Evolutionary conservation across 2,113 vertebrate genomes (phyloP).

Genomic region (Phoenicopterus ruber): DNA sequence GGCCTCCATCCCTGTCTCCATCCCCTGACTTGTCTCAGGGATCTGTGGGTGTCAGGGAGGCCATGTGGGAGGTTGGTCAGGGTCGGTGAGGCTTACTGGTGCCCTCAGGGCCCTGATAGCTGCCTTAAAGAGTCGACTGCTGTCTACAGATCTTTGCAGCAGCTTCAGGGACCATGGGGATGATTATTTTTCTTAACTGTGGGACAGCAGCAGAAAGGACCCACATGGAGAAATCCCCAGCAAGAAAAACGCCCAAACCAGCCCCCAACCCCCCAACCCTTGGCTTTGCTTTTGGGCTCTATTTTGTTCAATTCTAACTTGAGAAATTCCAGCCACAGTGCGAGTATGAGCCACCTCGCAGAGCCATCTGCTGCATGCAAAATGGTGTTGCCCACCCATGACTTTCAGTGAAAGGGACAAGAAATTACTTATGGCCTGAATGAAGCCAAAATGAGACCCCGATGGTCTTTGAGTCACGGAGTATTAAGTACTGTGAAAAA

Average conservation of each 20-base stretch:
- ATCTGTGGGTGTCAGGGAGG: background rate
- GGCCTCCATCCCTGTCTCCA: background rate
- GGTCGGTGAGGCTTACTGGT: background rate
- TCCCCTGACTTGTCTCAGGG: background rate
- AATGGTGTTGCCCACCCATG: background rate
- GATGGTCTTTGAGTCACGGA: background rate
- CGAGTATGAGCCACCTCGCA: fast-evolving
- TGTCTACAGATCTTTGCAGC: background rate
- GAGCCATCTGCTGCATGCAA: background rate
- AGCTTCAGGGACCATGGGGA: background rate
- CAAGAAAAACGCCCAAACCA: background rate
- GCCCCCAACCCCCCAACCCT: background rate
- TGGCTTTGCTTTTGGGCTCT: background rate
- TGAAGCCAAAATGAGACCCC: background rate
- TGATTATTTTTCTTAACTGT: background rate
- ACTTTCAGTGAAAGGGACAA: background rate
- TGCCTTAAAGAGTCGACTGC: background rate
- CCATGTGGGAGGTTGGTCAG: background rate
- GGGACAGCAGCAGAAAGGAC: background rate
- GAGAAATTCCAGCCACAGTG: background rate
- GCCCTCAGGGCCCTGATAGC: background rate
- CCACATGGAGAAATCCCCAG: background rate
- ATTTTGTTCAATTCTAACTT: background rate
- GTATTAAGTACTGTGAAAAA: background rate
- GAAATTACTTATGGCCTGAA: background rate